Base-by-base conservation (phyloP, 2,888 invertebrate species). In the Rapana venosa region DNA sequence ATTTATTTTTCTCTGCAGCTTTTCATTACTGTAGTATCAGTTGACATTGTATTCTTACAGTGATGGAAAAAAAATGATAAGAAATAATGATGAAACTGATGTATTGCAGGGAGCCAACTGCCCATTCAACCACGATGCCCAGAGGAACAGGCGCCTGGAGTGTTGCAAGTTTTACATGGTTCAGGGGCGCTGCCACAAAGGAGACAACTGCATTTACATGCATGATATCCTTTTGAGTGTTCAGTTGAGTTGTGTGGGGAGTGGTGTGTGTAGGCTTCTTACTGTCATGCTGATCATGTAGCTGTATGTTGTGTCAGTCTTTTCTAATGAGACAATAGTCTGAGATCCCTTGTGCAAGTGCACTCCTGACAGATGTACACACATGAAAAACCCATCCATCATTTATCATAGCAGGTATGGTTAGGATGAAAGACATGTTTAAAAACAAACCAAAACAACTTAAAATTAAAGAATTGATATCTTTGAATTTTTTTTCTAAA, bases 131-230 rank as follows among this genome's bases (percentile, higher is more conserved):
- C 99, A 99, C 95, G 98, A 98, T 94, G 97, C 97, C 86, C 97
- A 97, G 88, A 98, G 97, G 88, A 98, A 98, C 0, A 97, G 98
- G 93, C 98, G 98, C 97, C 97, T 98, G 97, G 99, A 99, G 96
- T 96, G 99, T 2, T 99, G 99, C 96, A 99, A 99, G 96, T 99
- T 99, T 96, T 99, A 99, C 96, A 96, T 99, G 91, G 98, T 98
- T 97, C 89, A 90, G 35, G 98, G 98, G 93, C 98, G 98, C 96
- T 99, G 99, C 97, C 98, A 98, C 89, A 99, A 99, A 96, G 97
- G 98, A 94, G 98, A 98, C 94, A 98, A 98, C 96, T 99, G 99
- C 97, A 97, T 98, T 35, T 99, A 98, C 96, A 98, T 99, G 98
- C 99, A 99, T 94, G 93, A 94, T 95, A 95, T 95, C 95, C 95